These are phyloP conservation scores for Alexandromys fortis DNA, from an alignment of 2,113 vertebrate species.

Conservation along the genomic window DNA sequence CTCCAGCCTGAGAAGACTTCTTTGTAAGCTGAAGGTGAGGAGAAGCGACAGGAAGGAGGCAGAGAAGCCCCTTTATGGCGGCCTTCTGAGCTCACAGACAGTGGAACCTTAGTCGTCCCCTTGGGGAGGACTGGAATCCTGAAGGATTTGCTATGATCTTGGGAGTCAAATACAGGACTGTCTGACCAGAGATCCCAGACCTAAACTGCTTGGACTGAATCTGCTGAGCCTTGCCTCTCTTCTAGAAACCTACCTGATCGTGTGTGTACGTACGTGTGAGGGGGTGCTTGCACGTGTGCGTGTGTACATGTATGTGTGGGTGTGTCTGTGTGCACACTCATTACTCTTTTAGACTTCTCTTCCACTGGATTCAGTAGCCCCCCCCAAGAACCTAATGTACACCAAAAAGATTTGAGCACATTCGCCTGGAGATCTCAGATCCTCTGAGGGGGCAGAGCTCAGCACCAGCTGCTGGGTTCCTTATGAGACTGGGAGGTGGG, in stretches of 20 bases:
- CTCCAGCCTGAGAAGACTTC: not conserved
- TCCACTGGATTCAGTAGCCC: not conserved
- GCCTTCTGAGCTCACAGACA: not conserved
- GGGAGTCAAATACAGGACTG: not conserved
- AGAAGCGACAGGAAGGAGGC: not conserved
- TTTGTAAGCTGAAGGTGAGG: not conserved
- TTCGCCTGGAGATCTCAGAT: not conserved
- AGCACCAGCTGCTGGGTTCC: not conserved
- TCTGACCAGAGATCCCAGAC: not conserved
- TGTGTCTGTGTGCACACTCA: not conserved
- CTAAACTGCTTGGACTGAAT: not conserved
- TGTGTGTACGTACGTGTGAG: not conserved
- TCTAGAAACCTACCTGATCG: not conserved
- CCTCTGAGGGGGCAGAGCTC: not conserved
- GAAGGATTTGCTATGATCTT: not conserved
- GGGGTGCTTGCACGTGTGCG: accelerated
- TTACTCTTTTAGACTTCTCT: not conserved
- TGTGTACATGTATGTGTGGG: not conserved
- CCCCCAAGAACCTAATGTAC: not conserved
- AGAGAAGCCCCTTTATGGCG: not conserved
- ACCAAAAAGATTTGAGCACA: not conserved
- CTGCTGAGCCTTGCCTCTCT: not conserved
- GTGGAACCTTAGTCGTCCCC: not conserved
- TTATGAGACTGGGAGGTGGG: not conserved
- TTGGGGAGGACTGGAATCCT: not conserved